Conservation (phyloP, 2,113 vertebrate genomes). For the human region GRCh38 chr7:85644501-85645000, state of each 20-base stretch:
- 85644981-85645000: background rate
- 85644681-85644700: background rate
- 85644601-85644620: background rate
- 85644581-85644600: slow-evolving; percentile 17
- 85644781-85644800: background rate
- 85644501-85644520: slow-evolving; percentile 24
- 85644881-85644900: background rate
- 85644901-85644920: background rate
- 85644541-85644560: slow-evolving; percentile 49
- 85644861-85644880: background rate
- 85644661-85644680: background rate
- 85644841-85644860: background rate
- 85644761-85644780: background rate
- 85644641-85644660: background rate
- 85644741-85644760: background rate
- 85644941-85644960: background rate
- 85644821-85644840: background rate
- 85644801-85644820: background rate
- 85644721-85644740: background rate
- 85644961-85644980: background rate
- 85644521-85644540: background rate
- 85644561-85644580: background rate
- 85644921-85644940: background rate
- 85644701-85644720: background rate
- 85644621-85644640: background rate